Base-by-base conservation (phyloP, 35 echinoderm and acorn worm species). In the Hemicentrotus pulcherrimus region DNA sequence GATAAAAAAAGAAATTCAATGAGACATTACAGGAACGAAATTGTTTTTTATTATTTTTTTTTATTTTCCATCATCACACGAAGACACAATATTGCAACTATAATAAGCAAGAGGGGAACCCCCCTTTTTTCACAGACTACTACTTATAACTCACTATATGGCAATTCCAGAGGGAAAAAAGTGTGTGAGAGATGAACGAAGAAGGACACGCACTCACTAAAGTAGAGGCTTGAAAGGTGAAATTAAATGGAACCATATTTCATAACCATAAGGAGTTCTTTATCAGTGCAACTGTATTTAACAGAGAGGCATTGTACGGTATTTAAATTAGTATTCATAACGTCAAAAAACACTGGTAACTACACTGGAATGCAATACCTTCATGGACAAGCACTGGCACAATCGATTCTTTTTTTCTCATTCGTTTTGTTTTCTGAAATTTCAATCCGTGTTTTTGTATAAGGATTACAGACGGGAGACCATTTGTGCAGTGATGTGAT, bases 61-160 rank as follows among this genome's bases (percentile, higher is more conserved):
- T 93, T 46, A 93, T 93, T 93, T 93, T 93, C 91, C 91, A 93
- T 93, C 91, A 93, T 93, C 91, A 93, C 91, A 93, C 91, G 91
- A 50, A 47, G 91, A 93, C 91, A 93, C 91, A 93, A 93, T 93
- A 93, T 93, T 93, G 91, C 91, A 93, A 93, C 91, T 93, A 93
- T 93, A 93, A 93, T 93, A 93, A 93, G 48, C 91, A 47, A 90
- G 91, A 14, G 46, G 46, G 91, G 46, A 47, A 55, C 13, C 32
- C 30, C 48, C 46, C 46, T 9, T 28, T 47, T 31, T 58, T 93
- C 91, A 93, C 91, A 93, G 48, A 93, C 91, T 93, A 93, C 91
- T 90, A 90, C 46, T 47, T 31, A 93, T 31, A 93, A 93, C 48
- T 93, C 91, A 93, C 91, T 93, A 93, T 28, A 93, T 93, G 91